These are phyloP conservation scores for Glaucomys volans DNA, from an alignment of 2,113 vertebrate genomes.

Conservation along the genomic window DNA sequence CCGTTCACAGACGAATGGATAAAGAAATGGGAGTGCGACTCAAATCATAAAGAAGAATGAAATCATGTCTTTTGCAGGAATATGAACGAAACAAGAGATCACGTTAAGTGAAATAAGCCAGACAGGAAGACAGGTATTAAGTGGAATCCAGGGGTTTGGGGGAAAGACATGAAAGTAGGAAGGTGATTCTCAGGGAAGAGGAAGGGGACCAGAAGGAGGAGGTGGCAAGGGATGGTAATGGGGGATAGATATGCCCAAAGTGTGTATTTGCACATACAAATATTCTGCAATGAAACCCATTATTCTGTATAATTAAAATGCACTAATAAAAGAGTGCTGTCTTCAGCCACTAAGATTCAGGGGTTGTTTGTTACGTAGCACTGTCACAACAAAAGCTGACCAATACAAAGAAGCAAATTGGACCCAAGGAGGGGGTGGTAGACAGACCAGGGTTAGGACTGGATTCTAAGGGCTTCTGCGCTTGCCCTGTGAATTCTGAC, in stretches of 20 bases:
- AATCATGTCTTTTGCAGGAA: no score
- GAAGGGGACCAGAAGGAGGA: neutral
- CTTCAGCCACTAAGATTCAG: neutral
- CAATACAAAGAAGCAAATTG: neutral
- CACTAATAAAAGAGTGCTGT: neutral
- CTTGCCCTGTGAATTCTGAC: neutral
- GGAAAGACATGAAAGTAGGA: neutral
- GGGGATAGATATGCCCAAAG: neutral
- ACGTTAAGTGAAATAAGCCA: no score
- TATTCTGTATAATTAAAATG: neutral
- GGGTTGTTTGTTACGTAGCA: neutral
- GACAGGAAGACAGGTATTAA: no score
- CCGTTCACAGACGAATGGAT: no score
- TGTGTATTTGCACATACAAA: neutral
- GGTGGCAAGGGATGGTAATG: neutral
- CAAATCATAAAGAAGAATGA: no score
- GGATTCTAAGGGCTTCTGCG: neutral
- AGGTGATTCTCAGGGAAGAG: neutral
- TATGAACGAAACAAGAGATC: no score
- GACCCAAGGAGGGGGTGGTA: neutral
- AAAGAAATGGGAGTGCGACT: no score
- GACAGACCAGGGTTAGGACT: neutral
- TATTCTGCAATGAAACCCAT: neutral
- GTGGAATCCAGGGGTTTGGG: no score
- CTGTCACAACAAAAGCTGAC: neutral